Evolutionary conservation across 1,140 invertebrate genomes (phyloP).

Genomic region (Aphis craccivora): DNA sequence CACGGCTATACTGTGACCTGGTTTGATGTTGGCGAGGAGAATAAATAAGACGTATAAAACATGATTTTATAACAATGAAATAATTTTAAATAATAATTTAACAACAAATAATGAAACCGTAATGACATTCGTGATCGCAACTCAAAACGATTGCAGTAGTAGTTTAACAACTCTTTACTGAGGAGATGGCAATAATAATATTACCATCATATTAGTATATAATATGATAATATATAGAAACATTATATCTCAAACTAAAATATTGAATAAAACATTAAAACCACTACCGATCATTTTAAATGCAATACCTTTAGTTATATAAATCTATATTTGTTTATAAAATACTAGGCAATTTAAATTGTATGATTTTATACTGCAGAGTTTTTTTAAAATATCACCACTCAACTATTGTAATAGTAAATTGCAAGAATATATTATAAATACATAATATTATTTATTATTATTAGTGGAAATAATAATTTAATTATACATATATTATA

Average conservation of each 20-base stretch:
- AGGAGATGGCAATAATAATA: neutral
- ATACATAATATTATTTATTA: too few relatives aligned
- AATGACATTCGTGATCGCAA: neutral
- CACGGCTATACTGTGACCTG: neutral
- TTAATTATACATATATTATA: too few relatives aligned
- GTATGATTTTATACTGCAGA: neutral
- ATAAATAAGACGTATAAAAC: neutral
- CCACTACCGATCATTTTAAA: neutral
- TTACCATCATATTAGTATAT: neutral
- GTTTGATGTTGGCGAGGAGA: neutral
- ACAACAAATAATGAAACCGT: neutral
- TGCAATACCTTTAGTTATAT: neutral
- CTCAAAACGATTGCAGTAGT: too few relatives aligned
- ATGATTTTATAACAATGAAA: neutral
- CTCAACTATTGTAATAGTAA: too few relatives aligned
- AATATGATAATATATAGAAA: neutral
- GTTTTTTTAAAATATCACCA: too few relatives aligned
- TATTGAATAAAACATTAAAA: neutral
- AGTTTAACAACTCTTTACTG: neutral
- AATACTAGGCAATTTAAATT: neutral
- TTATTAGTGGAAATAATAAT: too few relatives aligned
- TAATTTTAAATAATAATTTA: neutral
- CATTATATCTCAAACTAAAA: neutral
- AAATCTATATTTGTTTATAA: neutral
- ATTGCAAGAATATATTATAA: too few relatives aligned